phyloP scores from a whole-genome alignment of 2,888 invertebrate genomes.

The Netelia fuscicornis region DNA sequence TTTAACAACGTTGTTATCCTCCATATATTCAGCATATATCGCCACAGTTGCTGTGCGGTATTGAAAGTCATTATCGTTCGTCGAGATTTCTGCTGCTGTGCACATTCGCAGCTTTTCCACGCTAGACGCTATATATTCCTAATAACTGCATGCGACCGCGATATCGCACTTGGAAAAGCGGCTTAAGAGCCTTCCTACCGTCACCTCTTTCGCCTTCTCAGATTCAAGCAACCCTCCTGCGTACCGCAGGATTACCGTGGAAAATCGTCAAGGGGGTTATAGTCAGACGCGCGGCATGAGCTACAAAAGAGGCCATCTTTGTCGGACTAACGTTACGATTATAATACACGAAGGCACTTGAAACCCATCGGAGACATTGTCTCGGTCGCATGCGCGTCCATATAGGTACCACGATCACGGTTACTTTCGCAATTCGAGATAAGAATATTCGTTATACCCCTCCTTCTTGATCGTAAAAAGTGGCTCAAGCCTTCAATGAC shows the following conservation, averaged over 20 bases:
- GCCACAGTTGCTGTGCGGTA: constrained; percentile 39
- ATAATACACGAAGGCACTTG: constrained; percentile 37
- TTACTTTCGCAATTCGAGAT: constrained; percentile 32
- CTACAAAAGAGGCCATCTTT: constrained; percentile 50
- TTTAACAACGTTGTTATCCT: constrained; percentile 17
- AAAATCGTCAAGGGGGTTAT: constrained; percentile 51
- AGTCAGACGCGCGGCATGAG: constrained; percentile 16
- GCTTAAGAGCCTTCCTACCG: constrained; percentile 52
- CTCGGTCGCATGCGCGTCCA: constrained; percentile 6
- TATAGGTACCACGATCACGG: constrained; percentile 40
- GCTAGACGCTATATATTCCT: not conserved
- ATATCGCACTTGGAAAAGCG: constrained; percentile 56
- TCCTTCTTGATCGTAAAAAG: not conserved
- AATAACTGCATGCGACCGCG: not conserved
- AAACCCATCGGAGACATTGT: constrained; percentile 50
- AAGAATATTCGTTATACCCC: constrained; percentile 46
- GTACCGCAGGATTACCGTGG: constrained; percentile 64
- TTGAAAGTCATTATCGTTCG: constrained; percentile 63
- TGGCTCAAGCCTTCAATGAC: not conserved
- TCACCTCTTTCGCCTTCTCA: constrained; percentile 19
- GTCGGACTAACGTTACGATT: constrained; percentile 51
- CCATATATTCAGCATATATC: constrained; percentile 20
- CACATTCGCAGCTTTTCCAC: constrained; percentile 24
- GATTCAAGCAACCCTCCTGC: constrained; percentile 38
- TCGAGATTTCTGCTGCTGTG: constrained; percentile 49